Evolutionary conservation across 2,797 vertebrate species (phyloP), one percentile per base, ranked within the genome.

Genomic region (Macroramphosus scolopax): DNA sequence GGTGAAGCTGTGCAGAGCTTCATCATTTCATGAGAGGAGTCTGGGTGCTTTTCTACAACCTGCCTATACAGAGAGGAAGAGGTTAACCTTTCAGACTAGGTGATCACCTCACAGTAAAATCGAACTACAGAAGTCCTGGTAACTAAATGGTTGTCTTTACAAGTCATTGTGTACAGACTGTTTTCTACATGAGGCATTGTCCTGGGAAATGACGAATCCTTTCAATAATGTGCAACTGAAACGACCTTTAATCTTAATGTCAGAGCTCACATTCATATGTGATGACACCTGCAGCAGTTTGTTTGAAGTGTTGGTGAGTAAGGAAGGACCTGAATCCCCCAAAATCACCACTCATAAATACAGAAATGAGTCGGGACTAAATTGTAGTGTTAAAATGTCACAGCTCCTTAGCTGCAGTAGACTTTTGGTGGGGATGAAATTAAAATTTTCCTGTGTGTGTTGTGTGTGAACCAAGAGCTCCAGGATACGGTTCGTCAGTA

Each of bases 381-480:
- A n/a, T 13, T 7, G 11, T 28, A 1, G 6, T 42, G 12, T 44
- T 0, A 20, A 18, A 43, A 22, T 20, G 25, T 41, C 40, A 36
- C 1, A 3, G 4, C 17, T 71, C 88, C 87, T 91, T 92, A 90
- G 73, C 80, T 36, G 25, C 33, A 5, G 29, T 33, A 40, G 61
- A 92, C 90, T 5, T 92, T 90, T 85, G 88, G 91, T 13, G 91
- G 91, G 10, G 87, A 90, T 9, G 89, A 91, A 30, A 89, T 89
- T 49, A 86, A 89, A 17, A 5, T 83, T 30, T 87, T 6, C 5
- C 2, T 14, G 2, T 13, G 12, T 34, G 1, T 54, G 29, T 16
- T 15, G 14, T 40, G 10, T 67, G 12, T 26, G 17, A 35, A 29
- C 13, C 74, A 92, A 90, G 91, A 91, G 44, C 83, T 92, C 6